A percentile compares a stretch with the other conserved stretches of the same genome.
These are phyloP conservation scores for Bacillus rossius DNA, from an alignment of 1,140 invertebrate species.

Conservation along the genomic window DNA sequence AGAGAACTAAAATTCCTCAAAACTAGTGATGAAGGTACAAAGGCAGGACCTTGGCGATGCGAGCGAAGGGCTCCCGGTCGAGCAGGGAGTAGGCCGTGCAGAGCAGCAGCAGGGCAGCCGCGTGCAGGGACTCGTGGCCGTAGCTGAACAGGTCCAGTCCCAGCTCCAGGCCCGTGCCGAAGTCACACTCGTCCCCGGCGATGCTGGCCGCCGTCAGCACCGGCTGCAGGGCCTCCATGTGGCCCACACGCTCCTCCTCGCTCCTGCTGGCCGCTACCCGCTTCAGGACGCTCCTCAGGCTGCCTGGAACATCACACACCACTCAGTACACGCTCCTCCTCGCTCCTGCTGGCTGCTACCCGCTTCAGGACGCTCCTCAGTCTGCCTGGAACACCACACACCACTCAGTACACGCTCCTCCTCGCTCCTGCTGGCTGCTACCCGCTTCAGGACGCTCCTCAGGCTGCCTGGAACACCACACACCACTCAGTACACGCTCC, in stretches of 20 bases:
- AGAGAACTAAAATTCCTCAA: too few species aligned
- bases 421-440: too few species aligned
- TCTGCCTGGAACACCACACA: too few species aligned
- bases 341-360: too few species aligned
- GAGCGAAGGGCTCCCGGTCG: constrained; percentile 60
- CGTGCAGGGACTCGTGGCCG: constrained; percentile 62
- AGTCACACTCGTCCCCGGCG: constrained; percentile 91
- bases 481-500: too few species aligned
- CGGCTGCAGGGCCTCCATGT: constrained; percentile 62
- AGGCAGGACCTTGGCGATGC: constrained; percentile 63
- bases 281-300: constrained; percentile 66
- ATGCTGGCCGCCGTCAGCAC: constrained; percentile 76
- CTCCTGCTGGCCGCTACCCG: constrained; percentile 54
- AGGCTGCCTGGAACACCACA: too few species aligned
- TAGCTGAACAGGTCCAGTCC: constrained; percentile 80
- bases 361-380: too few species aligned
- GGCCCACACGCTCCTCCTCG: constrained; percentile 51
- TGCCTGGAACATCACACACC: constrained; percentile 46
- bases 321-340: too few species aligned
- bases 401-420: too few species aligned
- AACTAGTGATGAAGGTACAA: too few species aligned
- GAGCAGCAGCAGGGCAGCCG: constrained; percentile 56
- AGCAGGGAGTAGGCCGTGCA: constrained; percentile 73
- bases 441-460: too few species aligned
- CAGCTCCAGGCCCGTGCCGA: constrained; percentile 84